Evolutionary conservation across 2,113 vertebrate species (phyloP), one percentile per base, ranked within the genome.

Genomic region (Nycticryphes semicollaris): DNA sequence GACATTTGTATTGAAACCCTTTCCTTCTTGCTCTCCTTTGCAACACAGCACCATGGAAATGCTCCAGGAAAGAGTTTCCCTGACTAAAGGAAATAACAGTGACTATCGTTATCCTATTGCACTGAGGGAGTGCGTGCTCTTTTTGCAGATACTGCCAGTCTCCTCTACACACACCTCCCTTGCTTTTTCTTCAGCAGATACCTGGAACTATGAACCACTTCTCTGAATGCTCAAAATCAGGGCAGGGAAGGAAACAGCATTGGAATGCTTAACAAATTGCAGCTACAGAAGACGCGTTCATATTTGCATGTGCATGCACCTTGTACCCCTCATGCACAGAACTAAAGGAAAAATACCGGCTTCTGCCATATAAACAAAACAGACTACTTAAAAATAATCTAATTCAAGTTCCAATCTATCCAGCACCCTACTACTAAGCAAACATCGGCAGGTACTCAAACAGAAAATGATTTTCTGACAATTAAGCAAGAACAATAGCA

Each of bases 401-500:
- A 60, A 85, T 37, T 14, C 1, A 50, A 76, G 39, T 70, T 89
- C 87, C 82, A 35, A 75, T 73, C 62, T 87, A 82, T 45, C 60
- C 50, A 87, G 70, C n/a, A 88, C 2, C 0, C 21, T 87, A 73
- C 60, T 59, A 70, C 60, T 81, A 78, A 67, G 57, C 57, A 91
- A 94, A 90, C 54, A 85, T 35, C 3, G 2, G 50, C 66, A 91
- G 28, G 62, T 14, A 59, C 50, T 76, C 89, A 84, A 95, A 91
- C 6, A 93, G 77, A 96, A 80, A 79, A 92, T 50, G 12, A 75
- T 90, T 95, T 96, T 91, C 93, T 95, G 75, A 93, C 63, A 93
- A 75, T 79, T 93, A 93, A 84, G n/a, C 87, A 94, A 91, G 84
- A 94, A 96, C 90, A 95, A 89, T 51, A 94, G 93, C 79, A 95